phyloP scores from a whole-genome alignment of 2,888 invertebrate genomes.

The Drosophila falleni region DNA sequence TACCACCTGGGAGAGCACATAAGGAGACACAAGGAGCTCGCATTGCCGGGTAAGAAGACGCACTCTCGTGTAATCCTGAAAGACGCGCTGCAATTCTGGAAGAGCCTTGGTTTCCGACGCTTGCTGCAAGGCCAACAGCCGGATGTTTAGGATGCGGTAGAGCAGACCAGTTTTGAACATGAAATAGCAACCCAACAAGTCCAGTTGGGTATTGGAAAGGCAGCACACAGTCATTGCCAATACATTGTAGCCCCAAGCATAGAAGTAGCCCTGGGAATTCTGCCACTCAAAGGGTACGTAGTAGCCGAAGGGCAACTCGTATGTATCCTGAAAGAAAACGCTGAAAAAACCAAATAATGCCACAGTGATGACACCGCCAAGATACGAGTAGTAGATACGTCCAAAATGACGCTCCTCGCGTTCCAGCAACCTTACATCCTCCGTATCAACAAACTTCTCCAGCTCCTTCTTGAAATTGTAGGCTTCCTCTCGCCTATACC shows the following conservation, averaged over 20 bases:
- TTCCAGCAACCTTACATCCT: constrained; percentile 53
- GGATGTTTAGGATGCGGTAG: constrained; percentile 69
- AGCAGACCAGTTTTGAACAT: constrained; percentile 73
- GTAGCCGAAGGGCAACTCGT: constrained; percentile 72
- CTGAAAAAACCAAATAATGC: constrained; percentile 36
- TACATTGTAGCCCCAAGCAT: constrained; percentile 73
- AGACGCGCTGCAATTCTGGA: constrained; percentile 44
- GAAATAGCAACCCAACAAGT: constrained; percentile 76
- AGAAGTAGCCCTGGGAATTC: constrained; percentile 51
- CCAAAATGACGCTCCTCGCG: constrained; percentile 52
- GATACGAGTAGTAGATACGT: constrained; percentile 53
- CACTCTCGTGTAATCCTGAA: constrained; percentile 40
- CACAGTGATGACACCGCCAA: constrained; percentile 38
- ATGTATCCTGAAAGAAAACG: constrained; percentile 48
- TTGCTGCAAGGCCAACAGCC: constrained; percentile 54
- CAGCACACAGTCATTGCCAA: constrained; percentile 65
- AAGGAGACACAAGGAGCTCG: constrained; percentile 63
- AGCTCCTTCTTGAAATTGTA: constrained; percentile 52
- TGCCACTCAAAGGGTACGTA: constrained; percentile 82
- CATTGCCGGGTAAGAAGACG: constrained; percentile 51
- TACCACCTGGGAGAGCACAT: constrained; percentile 73
- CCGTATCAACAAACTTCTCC: constrained; percentile 1
- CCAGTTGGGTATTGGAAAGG: constrained; percentile 66
- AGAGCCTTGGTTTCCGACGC: constrained; percentile 34
- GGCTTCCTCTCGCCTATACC: constrained; percentile 48